Evolutionary conservation across 2,888 invertebrate species (phyloP).

Genomic region (Helicoverpa assulta): DNA sequence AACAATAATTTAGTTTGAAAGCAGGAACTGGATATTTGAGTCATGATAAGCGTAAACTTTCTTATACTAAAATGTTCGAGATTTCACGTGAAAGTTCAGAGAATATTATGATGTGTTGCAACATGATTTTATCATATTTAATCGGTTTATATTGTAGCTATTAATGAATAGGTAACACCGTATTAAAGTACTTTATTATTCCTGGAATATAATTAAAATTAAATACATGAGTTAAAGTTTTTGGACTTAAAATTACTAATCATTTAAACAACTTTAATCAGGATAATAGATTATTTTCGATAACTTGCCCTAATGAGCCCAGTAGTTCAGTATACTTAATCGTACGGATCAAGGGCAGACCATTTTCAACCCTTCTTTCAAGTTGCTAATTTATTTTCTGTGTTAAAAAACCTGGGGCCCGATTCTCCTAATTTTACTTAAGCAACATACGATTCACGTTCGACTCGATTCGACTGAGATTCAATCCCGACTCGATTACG

Average conservation of each 20-base stretch:
- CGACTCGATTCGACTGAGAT: no score
- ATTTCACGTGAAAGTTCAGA: slow-evolving; percentile 9
- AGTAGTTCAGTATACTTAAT: no score
- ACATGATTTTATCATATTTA: background rate
- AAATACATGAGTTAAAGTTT: background rate
- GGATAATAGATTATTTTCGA: background rate
- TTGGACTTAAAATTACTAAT: background rate
- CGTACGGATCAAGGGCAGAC: background rate
- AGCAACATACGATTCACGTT: no score
- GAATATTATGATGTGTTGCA: slow-evolving; percentile 17
- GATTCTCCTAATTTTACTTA: no score
- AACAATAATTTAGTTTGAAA: slow-evolving; percentile 59
- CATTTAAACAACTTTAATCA: background rate
- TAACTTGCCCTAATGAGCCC: background rate
- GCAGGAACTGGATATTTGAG: slow-evolving; percentile 65
- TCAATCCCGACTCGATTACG: no score
- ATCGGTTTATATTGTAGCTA: slow-evolving; percentile 12
- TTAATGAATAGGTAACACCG: background rate
- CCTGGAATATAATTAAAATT: background rate
- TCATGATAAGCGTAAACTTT: slow-evolving; percentile 62
- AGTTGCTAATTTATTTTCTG: no score
- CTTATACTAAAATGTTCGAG: slow-evolving; percentile 4
- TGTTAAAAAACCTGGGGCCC: no score
- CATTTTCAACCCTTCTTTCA: background rate
- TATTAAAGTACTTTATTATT: background rate